Evolutionary conservation across 2,113 vertebrate genomes (phyloP), one percentile per base, ranked within the genome.

Genomic region (Actenoides hombroni): DNA sequence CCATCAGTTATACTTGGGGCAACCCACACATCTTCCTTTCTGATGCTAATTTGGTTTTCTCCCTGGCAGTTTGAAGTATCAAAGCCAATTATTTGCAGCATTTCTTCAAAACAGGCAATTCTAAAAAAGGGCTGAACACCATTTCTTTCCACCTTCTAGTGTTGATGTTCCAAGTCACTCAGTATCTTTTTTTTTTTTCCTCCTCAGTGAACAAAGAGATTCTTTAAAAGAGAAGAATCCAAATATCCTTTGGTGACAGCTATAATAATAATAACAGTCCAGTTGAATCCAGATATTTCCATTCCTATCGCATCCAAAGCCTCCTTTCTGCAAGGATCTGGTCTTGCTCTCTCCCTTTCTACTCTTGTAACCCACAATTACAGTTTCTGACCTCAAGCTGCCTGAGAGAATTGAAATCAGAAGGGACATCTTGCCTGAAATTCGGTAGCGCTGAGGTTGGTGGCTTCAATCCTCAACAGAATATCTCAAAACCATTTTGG

Each of bases 41-140:
- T 95, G 88, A 69, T 95, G 94, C 78, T 96, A 77, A 96, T 88
- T 91, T 92, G 61, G 64, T 96, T 88, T 94, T 37, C 69, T 90
- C 82, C 31, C 39, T 92, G 60, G 83, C 68, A 94, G 93, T 93
- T 75, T 94, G 83, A 97, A 97, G 80, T 93, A 96, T 88, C 86
- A 97, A 92, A 94, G 76, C 69, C 86, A 71, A 73, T 54, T 76
- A 73, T 89, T 78, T 93, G 69, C 83, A 87, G 73, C 86, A 63
- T 69, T 84, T 92, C 88, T 94, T 95, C 70, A 82, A 88, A 97
- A 95, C 54, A 95, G 51, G 33, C 59, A 73, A 57, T 93, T 92
- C 90, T 90, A 78, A 92, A 90, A 84, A 84, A 95, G 35, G 49
- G 80, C 44, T 95, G 87, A 74, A 94, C 69, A 91, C 12, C 25